Evolutionary conservation across 2,888 invertebrate species (phyloP).

Genomic region (Lithophane leautieri): DNA sequence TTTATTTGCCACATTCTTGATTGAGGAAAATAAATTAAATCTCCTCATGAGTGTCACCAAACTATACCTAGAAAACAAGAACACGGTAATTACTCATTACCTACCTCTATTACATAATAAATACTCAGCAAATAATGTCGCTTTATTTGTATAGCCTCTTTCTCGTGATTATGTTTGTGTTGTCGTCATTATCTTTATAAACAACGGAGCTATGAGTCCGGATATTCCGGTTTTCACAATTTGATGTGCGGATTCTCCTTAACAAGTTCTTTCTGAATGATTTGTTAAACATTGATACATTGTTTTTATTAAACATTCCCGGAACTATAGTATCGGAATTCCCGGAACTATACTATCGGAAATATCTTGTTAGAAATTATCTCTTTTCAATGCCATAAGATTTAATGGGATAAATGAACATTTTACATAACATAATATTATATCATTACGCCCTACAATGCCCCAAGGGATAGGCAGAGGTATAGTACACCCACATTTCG

Average conservation of each 20-base stretch:
- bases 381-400: not conserved
- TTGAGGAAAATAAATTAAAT: not conserved
- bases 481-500: too few relatives aligned
- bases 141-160: constrained; percentile 30
- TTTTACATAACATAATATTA: not conserved
- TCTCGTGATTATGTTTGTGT: constrained; percentile 14
- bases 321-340: too few relatives aligned
- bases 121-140: constrained; percentile 11
- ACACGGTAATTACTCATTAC: not conserved
- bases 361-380: not conserved
- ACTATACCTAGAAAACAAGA: not conserved
- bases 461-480: too few relatives aligned
- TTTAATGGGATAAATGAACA: not conserved
- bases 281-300: constrained; percentile 5
- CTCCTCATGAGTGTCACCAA: not conserved
- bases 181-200: constrained; percentile 17
- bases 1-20: not conserved
- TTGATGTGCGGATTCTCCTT: constrained; percentile 2
- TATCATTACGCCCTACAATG: too few relatives aligned
- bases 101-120: constrained; percentile 3
- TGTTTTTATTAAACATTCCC: too few relatives aligned
- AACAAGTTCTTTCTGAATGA: constrained; percentile 22
- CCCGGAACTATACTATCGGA: too few relatives aligned
- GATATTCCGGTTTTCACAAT: constrained; percentile 32
- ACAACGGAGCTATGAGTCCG: not conserved